Evolutionary conservation across 2,888 invertebrate species (phyloP), one percentile per base, ranked within the genome.

Genomic region (Drosophila monieri): DNA sequence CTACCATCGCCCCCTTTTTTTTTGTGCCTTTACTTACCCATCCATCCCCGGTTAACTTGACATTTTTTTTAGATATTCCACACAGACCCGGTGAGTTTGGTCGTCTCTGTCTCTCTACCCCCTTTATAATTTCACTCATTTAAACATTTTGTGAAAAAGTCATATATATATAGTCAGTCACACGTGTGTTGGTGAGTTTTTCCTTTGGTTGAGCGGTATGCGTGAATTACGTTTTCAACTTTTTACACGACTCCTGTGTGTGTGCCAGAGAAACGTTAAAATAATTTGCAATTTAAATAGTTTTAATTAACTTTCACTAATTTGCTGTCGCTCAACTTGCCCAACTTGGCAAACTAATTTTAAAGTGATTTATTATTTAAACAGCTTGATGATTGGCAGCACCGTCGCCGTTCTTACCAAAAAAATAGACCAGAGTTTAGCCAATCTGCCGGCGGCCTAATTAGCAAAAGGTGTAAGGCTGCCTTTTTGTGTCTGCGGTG

Each of bases 301-400:
- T 88, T 88, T 85, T 88, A 87, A 88, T 88, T 88, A 88, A 85
- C 81, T 88, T 75, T 76, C 53, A 76, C 65, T 76, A 76, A 76
- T 76, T 76, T 76, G 68, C 52, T 52, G 70, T 62, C 41, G 62
- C 70, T 58, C 46, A 75, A 69, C 66, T 76, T 51, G 57, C 48
- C n/a, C 56, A 73, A 70, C 52, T 85, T 79, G 86, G 86, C 80
- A 88, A 84, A 84, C 84, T 88, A 86, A 84, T 84, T 84, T 84
- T 86, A 86, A 88, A 88, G 81, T 86, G 86, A 84, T 84, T 88
- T 88, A 88, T 88, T 88, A 88, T 88, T 84, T 78, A 84, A 88
- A 84, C 80, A 78, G 76, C 70, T 76, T 75, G 70, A 68, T 88
- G 80, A 88, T 85, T 88, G 81, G 69, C 81, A 85, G 54, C 56